Percentiles rank a stretch among this genome's conserved stretches.
phyloP scores from a whole-genome alignment of 2,888 invertebrate genomes.

The Sesia apiformis region DNA sequence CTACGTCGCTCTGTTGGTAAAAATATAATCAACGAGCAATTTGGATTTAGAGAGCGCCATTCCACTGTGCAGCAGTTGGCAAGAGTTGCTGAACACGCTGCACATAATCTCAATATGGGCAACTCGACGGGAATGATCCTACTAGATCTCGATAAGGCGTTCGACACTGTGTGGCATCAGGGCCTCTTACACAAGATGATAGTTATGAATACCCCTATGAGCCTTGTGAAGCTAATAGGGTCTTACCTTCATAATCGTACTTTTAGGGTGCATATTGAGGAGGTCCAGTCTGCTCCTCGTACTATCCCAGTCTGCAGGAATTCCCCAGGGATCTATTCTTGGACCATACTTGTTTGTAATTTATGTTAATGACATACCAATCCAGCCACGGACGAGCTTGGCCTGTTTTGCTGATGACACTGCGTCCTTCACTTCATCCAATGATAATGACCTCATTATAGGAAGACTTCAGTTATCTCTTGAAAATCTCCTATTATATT shows the following conservation, averaged over 20 bases:
- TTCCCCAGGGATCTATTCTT: no score
- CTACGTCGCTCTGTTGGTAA: background rate
- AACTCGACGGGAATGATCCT: background rate
- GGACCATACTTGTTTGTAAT: constrained; percentile 5
- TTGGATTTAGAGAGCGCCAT: background rate
- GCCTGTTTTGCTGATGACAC: constrained; percentile 8
- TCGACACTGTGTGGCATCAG: no score
- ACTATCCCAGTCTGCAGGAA: background rate
- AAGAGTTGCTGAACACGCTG: background rate
- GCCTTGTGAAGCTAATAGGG: background rate
- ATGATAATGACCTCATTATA: constrained; percentile 2
- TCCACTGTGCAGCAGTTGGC: constrained; percentile 1
- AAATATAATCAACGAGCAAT: background rate
- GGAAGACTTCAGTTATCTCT: no score
- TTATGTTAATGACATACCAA: constrained; percentile 3
- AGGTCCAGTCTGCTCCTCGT: background rate
- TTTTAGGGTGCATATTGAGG: background rate
- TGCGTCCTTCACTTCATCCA: constrained; percentile 3
- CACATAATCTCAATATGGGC: background rate
- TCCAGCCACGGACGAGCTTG: constrained; percentile 1
- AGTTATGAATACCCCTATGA: background rate
- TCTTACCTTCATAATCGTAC: background rate
- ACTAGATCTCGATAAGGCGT: no score
- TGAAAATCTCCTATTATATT: no score
- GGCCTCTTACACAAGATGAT: constrained; percentile 1